Percentiles rank a stretch among this genome's conserved stretches.
Evolutionary conservation across 2,888 invertebrate species (phyloP).

Genomic region (Trisateles emortualis): DNA sequence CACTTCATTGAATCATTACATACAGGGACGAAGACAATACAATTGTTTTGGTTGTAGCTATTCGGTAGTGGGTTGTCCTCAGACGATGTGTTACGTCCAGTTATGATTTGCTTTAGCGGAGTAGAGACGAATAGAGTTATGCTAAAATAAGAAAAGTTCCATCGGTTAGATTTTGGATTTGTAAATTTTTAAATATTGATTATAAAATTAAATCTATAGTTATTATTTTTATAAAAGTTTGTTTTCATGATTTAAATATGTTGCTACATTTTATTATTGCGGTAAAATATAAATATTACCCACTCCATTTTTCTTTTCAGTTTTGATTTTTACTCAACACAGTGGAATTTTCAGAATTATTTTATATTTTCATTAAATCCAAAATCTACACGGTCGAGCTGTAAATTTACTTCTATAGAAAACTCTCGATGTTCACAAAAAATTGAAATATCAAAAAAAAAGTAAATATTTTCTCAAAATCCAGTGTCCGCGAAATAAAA

Average conservation of each 20-base stretch:
- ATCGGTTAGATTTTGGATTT: slow-evolving; percentile 28
- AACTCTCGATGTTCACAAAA: slow-evolving; percentile 47
- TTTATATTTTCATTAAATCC: neutral
- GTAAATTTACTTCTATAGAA: slow-evolving; percentile 33
- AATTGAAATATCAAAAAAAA: slow-evolving; percentile 42
- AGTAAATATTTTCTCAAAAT: slow-evolving; percentile 33
- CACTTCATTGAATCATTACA: slow-evolving; percentile 60
- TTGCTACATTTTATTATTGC: too few relatives aligned
- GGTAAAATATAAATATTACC: too few relatives aligned
- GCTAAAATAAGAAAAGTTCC: slow-evolving; percentile 33
- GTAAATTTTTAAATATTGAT: neutral
- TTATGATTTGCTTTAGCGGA: slow-evolving; percentile 44
- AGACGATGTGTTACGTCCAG: slow-evolving; percentile 45
- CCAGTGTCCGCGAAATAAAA: slow-evolving; percentile 36
- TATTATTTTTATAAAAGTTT: too few relatives aligned
- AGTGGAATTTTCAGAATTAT: neutral
- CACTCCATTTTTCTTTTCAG: too few relatives aligned
- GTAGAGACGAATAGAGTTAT: slow-evolving; percentile 37
- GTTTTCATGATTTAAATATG: too few relatives aligned
- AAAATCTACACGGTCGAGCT: slow-evolving; percentile 25
- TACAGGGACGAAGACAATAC: slow-evolving; percentile 85
- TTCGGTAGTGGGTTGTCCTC: slow-evolving; percentile 40
- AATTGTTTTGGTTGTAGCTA: slow-evolving; percentile 55
- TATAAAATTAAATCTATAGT: neutral
- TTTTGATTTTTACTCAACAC: too few relatives aligned